Evolutionary conservation across 2,888 invertebrate genomes (phyloP).

Genomic region (Eledona agricola): DNA sequence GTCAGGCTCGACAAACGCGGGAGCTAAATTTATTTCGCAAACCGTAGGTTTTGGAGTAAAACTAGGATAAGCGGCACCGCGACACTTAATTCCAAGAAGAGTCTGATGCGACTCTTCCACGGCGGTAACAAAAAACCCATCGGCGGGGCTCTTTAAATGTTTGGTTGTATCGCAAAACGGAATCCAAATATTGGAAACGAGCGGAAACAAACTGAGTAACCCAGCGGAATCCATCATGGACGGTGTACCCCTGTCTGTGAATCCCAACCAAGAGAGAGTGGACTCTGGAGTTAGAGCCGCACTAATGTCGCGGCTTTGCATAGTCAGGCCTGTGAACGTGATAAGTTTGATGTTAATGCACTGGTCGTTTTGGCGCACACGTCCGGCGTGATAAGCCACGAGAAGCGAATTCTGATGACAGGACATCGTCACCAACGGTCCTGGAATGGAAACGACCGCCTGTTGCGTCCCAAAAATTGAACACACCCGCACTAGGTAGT

Average conservation of each 20-base stretch:
- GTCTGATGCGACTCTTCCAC: constrained; percentile 81
- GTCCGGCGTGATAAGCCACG: constrained; percentile 73
- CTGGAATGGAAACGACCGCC: constrained; percentile 77
- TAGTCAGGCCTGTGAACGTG: constrained; percentile 61
- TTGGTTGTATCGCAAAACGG: constrained; percentile 79
- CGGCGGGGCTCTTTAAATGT: constrained; percentile 77
- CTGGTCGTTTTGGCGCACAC: constrained; percentile 65
- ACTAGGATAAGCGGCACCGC: constrained; percentile 87
- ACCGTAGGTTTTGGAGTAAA: constrained; percentile 88
- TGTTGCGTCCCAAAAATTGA: constrained; percentile 88
- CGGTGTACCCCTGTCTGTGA: constrained; percentile 84
- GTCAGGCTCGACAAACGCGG: constrained; percentile 61
- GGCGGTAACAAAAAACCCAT: constrained; percentile 80
- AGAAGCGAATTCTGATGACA: constrained; percentile 70
- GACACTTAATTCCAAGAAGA: constrained; percentile 85
- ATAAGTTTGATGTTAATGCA: constrained; percentile 66
- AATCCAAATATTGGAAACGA: constrained; percentile 78
- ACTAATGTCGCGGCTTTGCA: constrained; percentile 62
- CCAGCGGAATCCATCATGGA: constrained; percentile 81
- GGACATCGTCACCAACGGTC: constrained; percentile 75
- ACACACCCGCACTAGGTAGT: constrained; percentile 81
- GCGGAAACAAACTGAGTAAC: constrained; percentile 74
- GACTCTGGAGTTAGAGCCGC: constrained; percentile 75
- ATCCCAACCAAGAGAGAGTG: constrained; percentile 79
- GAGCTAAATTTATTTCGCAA: constrained; percentile 76